Base-by-base conservation (phyloP, 1,140 invertebrate species). In the Caerostris darwini region DNA sequence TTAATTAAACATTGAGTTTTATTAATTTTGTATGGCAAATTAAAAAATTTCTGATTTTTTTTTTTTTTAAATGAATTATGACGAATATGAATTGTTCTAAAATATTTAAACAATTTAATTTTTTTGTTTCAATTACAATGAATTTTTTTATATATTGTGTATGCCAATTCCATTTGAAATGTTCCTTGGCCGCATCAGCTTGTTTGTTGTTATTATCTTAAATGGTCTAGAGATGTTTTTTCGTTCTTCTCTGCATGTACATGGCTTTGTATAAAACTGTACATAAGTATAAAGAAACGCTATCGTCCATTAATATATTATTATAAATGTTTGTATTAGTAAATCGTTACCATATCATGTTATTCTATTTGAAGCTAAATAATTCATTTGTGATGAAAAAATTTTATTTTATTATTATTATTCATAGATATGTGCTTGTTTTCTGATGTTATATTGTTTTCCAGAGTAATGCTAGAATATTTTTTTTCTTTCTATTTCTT, bases 301-400 rank as follows among this genome's bases (percentile, higher is more conserved):
- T 93, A 93, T 93, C 77, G 77, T 93, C 61, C 64, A 83, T 69
- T 87, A 93, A 83, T 87, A 93, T 93, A 87, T 91, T 77, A 91
- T 69, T 85, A 54, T 93, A 57, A 86, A 67, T 93, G 83, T 87
- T 12, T 93, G 81, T 93, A 50, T n/a, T 53, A 61, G 59, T 83
- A 69, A 83, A 87, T 93, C 19, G 77, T 87, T 77, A 87, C 50
- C 61, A 86, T 87, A 87, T 87, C 83, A 93, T 93, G 77, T 87
- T 87, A 54, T 87, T 93, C 92, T 93, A 77, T 93, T 77, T 56
- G 19, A 82, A 57, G 50, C 61, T 64, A 87, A 86, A 61, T 50
- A 86, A 87, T 93, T 93, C 92, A 93, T 93, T 93, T 93, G 34
- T 34, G 81, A 83, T 92, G 90, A 92, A 92, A n/a, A 82, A 54